Base-by-base conservation (phyloP, 1,140 invertebrate genomes). In the Drosophila teissieri region DNA sequence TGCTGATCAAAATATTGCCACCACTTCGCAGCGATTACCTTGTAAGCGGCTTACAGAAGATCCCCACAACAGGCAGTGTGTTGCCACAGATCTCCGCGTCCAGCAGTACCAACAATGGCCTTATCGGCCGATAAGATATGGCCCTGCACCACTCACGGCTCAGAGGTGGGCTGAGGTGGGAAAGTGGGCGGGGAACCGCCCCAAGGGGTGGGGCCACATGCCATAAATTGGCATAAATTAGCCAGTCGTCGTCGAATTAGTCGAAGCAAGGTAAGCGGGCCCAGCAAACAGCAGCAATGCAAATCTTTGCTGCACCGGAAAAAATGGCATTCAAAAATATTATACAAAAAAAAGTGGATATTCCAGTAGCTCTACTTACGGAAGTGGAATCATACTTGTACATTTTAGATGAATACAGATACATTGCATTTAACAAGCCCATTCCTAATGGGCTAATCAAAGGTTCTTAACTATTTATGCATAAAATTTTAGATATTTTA, bases 221-320 rank as follows among this genome's bases (percentile, higher is more conserved):
- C 46, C 67, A 69, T 86, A 86, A 86, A 86, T 86, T 86, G 82
- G 78, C 83, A 86, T 86, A 88, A 86, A 86, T 86, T 88, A 80
- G 73, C 24, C 62, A 68, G 46, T 52, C 53, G 57, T 36, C 45
- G 48, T 45, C 49, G 58, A 63, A 86, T 85, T 82, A 85, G 82
- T 80, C 73, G 68, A 60, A 64, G 82, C 80, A 73, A 85, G 81
- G 73, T 85, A 72, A 85, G 64, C 63, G 51, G 39, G 45, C 40
- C 51, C 52, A 55, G 48, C 73, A 85, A 31, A 58, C 61, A 52
- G 31, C 61, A 67, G 45, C 75, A 65, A 58, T 77, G 73, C 57
- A 70, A 40, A 73, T 65, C 78, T 61, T 46, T 17, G 54, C 53
- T 62, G 24, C 60, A 62, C 60, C 5, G 60, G 1, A 11, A 62